These are phyloP conservation scores for Philereme vetulata DNA, from an alignment of 2,888 invertebrate genomes.

Conservation along the genomic window DNA sequence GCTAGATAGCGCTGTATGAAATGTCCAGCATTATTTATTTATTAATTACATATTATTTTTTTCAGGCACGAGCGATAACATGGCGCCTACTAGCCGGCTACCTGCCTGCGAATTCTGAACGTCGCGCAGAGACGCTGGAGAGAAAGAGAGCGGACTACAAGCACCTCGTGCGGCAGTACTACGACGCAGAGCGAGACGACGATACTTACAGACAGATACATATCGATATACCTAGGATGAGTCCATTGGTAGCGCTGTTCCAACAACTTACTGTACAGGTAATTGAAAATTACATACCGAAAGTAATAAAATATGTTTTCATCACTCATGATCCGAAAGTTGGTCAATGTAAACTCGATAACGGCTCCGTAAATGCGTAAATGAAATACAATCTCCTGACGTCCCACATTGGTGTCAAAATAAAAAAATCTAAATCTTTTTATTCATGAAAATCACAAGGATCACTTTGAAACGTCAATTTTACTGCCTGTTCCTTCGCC, in stretches of 20 bases:
- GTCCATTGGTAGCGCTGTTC: slow-evolving; percentile 97
- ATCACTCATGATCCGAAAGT: too few relatives aligned
- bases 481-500: too few relatives aligned
- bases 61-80: slow-evolving; percentile 84
- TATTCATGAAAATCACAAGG: too few relatives aligned
- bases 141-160: slow-evolving; percentile 98
- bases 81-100: slow-evolving; percentile 92
- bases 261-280: slow-evolving; percentile 95
- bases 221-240: slow-evolving; percentile 99
- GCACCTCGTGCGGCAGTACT: slow-evolving; percentile 97
- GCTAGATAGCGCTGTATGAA: too few relatives aligned
- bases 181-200: slow-evolving; percentile 92
- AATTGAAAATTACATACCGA: neutral
- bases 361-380: too few relatives aligned
- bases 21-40: too few relatives aligned
- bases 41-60: neutral
- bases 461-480: too few relatives aligned
- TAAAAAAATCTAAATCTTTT: too few relatives aligned
- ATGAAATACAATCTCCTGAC: too few relatives aligned
- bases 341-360: too few relatives aligned
- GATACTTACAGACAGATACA: slow-evolving; percentile 97
- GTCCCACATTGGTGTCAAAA: too few relatives aligned
- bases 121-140: slow-evolving; percentile 93
- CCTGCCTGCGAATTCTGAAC: slow-evolving; percentile 95
- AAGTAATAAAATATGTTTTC: too few relatives aligned